Evolutionary conservation across 2,888 invertebrate genomes (phyloP).

Genomic region (Rhogogaster chlorosoma): DNA sequence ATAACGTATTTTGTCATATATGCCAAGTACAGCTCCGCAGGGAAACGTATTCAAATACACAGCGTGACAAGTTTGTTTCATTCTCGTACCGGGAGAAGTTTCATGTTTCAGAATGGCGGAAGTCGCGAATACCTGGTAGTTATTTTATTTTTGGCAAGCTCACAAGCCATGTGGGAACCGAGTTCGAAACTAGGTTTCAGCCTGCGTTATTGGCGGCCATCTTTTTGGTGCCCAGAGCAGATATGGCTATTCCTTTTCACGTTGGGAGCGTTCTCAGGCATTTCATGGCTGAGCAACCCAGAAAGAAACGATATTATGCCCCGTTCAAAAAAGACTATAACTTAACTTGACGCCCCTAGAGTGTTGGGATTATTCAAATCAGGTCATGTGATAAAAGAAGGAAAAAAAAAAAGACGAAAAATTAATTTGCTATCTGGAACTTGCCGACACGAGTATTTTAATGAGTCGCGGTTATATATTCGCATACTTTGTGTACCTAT

Average conservation of each 20-base stretch:
- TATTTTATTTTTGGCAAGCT: constrained; percentile 60
- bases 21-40: constrained; percentile 3
- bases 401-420: background rate
- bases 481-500: background rate
- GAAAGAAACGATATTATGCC: background rate
- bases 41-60: constrained; percentile 3
- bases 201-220: constrained; percentile 12
- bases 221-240: background rate
- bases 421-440: background rate
- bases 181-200: background rate
- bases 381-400: background rate
- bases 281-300: constrained; percentile 4
- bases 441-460: background rate
- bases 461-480: constrained; percentile 5
- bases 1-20: constrained; percentile 14
- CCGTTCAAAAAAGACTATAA: background rate
- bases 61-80: constrained; percentile 26
- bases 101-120: background rate
- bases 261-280: background rate
- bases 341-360: constrained; percentile 1
- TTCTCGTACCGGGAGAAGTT: background rate
- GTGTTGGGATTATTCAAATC: constrained; percentile 10
- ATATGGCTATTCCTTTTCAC: background rate
- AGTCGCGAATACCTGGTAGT: constrained; percentile 36
- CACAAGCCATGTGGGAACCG: constrained; percentile 57